A percentile compares a stretch with the other conserved stretches of the same genome.
Conservation (phyloP, 1,140 invertebrate genomes). For the Rhizoglyphus robini region DNA sequence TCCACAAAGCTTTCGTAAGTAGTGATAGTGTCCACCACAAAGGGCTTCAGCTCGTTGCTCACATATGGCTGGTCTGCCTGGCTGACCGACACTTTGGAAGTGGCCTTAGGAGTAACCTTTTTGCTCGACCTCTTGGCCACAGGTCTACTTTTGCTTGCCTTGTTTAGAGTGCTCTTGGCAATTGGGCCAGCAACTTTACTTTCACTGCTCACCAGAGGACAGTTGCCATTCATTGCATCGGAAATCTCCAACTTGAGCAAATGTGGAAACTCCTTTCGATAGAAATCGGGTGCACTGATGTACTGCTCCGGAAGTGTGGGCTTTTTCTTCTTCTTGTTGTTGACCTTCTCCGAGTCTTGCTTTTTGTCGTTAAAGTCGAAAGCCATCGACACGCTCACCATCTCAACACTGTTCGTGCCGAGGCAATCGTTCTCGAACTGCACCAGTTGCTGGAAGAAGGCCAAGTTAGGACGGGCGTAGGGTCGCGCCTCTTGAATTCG, state of each 20-base stretch:
- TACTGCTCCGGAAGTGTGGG: constrained; percentile 11
- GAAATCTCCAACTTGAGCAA: constrained; percentile 23
- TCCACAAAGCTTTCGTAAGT: not conserved
- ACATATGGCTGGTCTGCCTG: not conserved
- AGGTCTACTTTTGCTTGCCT: not conserved
- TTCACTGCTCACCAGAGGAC: not conserved
- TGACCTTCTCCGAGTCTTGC: not conserved
- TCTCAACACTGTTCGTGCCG: constrained; percentile 47
- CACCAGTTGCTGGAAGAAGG: constrained; percentile 71
- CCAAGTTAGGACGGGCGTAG: constrained; percentile 69
- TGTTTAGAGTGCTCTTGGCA: not conserved
- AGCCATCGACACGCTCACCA: constrained; percentile 36
- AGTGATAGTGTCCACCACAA: not conserved
- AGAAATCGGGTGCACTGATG: constrained; percentile 25
- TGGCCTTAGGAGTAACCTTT: no score
- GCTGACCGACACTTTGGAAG: not conserved
- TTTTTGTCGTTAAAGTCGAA: not conserved
- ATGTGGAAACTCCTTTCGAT: constrained; percentile 23
- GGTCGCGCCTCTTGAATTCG: constrained; percentile 50
- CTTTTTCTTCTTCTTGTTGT: not conserved
- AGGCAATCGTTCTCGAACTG: constrained; percentile 54
- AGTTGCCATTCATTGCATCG: not conserved
- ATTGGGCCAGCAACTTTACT: not conserved
- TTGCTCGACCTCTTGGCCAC: no score
- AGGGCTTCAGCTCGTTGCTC: not conserved